phyloP scores from a whole-genome alignment of 1,140 invertebrate genomes.

The Trachymyrmex cornetzi region DNA sequence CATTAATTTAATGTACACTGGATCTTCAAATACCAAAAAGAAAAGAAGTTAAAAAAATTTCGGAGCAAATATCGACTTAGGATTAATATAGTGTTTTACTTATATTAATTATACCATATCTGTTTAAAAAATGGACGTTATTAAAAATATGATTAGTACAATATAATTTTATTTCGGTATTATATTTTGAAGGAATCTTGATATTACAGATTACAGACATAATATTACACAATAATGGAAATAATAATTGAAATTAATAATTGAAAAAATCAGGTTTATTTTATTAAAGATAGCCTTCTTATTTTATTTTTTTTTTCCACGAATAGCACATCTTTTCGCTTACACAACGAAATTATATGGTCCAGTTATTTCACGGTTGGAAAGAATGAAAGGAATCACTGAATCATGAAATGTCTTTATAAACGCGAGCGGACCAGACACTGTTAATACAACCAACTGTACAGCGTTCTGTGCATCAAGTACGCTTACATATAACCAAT shows the following conservation, averaged over 20 bases:
- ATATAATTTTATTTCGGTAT: neutral
- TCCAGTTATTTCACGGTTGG: neutral
- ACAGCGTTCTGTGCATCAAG: slow-evolving; percentile 6
- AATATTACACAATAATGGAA: neutral
- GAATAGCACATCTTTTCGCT: neutral
- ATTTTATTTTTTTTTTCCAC: neutral
- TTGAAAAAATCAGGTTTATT: neutral
- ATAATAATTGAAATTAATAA: neutral
- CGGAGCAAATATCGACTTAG: too few species aligned
- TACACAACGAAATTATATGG: neutral
- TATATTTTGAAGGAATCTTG: neutral
- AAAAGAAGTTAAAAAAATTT: too few species aligned
- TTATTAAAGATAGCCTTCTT: neutral
- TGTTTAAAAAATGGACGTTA: neutral
- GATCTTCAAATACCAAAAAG: too few species aligned
- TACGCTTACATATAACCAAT: neutral
- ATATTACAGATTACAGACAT: neutral
- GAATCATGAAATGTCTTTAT: slow-evolving; percentile 20
- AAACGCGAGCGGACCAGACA: neutral
- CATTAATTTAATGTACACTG: too few species aligned
- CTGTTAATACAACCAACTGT: neutral
- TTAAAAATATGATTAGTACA: neutral
- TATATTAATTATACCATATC: neutral
- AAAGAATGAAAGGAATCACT: slow-evolving; percentile 1
- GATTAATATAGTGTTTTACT: neutral